Base-by-base conservation (phyloP, 2,113 vertebrate species). In the Ciconia maguari region DNA sequence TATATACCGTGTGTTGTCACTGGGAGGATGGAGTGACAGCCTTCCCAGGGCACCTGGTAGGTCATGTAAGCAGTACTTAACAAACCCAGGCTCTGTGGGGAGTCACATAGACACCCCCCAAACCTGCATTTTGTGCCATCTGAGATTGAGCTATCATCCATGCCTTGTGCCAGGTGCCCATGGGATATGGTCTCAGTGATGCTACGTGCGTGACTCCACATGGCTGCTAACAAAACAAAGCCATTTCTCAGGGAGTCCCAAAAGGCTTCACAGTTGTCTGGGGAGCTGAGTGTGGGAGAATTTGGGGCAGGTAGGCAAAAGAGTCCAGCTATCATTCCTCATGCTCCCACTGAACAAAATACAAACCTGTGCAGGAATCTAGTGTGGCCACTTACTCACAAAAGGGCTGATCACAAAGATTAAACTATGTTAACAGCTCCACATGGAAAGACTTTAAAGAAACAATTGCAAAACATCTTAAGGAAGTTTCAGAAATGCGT, bases 401-500 rank as follows among this genome's bases (percentile, higher is more conserved):
- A 62, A 77, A 77, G 62, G 51, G 42, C 36, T 46, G 38, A 93
- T 93, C 71, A 55, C 44, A 51, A 70, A 91, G 93, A 93, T 94
- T 74, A 85, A 94, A 38, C n/a, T 24, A 27, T 46, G 38, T 84
- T 42, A 34, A 93, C 86, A 96, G 52, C 52, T 82, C 81, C 61
- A n/a, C 9, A 32, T 76, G 77, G 91, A 79, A 91, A 20, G 52
- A 42, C 87, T 96, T 95, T 76, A 94, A 91, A 96, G 94, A 91
- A 93, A 44, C 70, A 55, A 83, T 94, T 97, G 93, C 89, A 89
- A 96, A 97, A 97, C 78, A 13, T 30, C 49, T 89, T 26, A 93
- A 92, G 95, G 96, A 97, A 96, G 77, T 70, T 93, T 76, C 66
- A 97, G 87, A 88, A 95, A 80, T 38, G 84, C 7, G 29, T 95